Evolutionary conservation across 2,888 invertebrate genomes (phyloP), one percentile per base, ranked within the genome.

Genomic region (Drosophila limbata): DNA sequence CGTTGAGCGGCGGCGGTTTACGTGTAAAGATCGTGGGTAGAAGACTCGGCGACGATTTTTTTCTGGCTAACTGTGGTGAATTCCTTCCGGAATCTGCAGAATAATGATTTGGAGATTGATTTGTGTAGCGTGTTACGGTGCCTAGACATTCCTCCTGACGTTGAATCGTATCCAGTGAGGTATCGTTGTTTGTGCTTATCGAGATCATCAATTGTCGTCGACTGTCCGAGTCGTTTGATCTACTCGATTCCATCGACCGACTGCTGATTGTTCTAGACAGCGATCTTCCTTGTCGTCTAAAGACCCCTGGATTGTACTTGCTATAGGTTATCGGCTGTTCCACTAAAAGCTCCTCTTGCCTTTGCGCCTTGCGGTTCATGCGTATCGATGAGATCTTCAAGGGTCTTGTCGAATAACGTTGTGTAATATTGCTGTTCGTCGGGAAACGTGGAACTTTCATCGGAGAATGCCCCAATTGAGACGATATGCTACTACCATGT

Each of bases 81-180:
- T 28, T 47, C 4, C 47, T 10, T 10, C 1, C 15, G 9, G 11
- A 3, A n/a, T 19, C n/a, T 11, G n/a, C 19, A 4, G 10, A n/a
- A 21, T n/a, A n/a, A 4, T n/a, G 8, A 28, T 28, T 28, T 8
- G 28, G 35, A 2, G 17, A 8, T 19, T 42, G 19, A n/a, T 35
- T 44, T 8, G 13, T 19, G 11, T 59, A 13, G 40, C 19, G 17
- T 1, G 35, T 11, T 6, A 63, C 11, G 0, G 35, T 31, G 4
- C 21, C 28, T 3, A 50, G 4, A 0, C 56, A 53, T 52, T 65
- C 74, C 37, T 52, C n/a, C 8, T 17, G 17, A 9, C 33, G 51
- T 11, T 44, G 39, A 0, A 40, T 8, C 4, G 71, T 48, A n/a
- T 62, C 59, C 37, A 73, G 19, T 2, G 71, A 67, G 2, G 59